These are phyloP conservation scores for Chromoteleia sp. DNA, from an alignment of 2,888 invertebrate genomes.

Conservation along the genomic window DNA sequence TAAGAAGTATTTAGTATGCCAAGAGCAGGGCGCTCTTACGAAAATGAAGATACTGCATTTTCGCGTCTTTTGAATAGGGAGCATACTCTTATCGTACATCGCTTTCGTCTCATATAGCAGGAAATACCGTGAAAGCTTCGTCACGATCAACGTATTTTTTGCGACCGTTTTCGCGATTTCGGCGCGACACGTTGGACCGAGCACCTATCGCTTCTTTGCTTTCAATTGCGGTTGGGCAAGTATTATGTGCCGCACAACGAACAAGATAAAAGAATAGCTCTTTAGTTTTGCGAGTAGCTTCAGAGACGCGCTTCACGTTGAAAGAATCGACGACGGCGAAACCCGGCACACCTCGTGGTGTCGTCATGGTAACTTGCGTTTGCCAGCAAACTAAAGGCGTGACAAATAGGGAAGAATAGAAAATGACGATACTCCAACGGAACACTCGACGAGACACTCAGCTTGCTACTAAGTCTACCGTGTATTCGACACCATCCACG, in stretches of 20 bases:
- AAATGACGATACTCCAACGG: slow-evolving; percentile 77
- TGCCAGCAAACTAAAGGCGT: slow-evolving; percentile 77
- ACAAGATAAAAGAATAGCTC: slow-evolving; percentile 68
- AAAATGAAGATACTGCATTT: slow-evolving; percentile 66
- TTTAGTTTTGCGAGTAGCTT: slow-evolving; percentile 63
- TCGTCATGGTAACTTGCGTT: slow-evolving; percentile 77
- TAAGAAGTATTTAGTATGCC: slow-evolving; percentile 26
- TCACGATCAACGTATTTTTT: slow-evolving; percentile 62
- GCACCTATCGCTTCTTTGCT: slow-evolving; percentile 62
- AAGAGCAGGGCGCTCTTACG: slow-evolving; percentile 41
- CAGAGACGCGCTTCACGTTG: slow-evolving; percentile 62
- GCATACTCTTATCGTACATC: slow-evolving; percentile 58
- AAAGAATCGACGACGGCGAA: slow-evolving; percentile 69
- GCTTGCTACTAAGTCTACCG: slow-evolving; percentile 66
- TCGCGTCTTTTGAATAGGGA: slow-evolving; percentile 50
- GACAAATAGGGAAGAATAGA: slow-evolving; percentile 81
- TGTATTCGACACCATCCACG: slow-evolving; percentile 70
- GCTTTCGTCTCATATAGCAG: slow-evolving; percentile 47
- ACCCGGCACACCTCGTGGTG: slow-evolving; percentile 73
- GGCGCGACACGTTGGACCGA: slow-evolving; percentile 51
- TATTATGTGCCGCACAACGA: slow-evolving; percentile 49
- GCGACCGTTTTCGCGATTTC: slow-evolving; percentile 56
- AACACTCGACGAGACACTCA: slow-evolving; percentile 69
- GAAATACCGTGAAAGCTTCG: slow-evolving; percentile 48
- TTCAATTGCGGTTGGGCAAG: slow-evolving; percentile 63